Percentiles rank a stretch among this genome's conserved stretches.
phyloP scores from a whole-genome alignment of 2,797 vertebrate species.

The Hippocampus kuda region DNA sequence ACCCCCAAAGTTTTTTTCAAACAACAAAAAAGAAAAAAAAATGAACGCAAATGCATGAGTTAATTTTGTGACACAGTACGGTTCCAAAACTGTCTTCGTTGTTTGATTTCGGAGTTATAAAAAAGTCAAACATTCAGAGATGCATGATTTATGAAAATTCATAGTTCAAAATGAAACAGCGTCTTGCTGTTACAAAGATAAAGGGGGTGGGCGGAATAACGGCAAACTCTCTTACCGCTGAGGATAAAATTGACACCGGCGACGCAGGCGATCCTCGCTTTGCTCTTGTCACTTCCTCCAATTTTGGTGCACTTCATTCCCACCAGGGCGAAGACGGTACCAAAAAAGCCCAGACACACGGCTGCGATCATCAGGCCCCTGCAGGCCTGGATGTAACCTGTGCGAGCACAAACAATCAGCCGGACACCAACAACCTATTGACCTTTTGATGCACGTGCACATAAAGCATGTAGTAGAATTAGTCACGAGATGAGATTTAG shows the following conservation, averaged over 20 bases:
- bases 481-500: conserved; percentile 58
- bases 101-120: too few relatives aligned
- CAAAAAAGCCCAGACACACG: conserved; percentile 86
- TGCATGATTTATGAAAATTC: too few relatives aligned
- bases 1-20: too few relatives aligned
- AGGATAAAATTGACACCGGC: conserved; percentile 83
- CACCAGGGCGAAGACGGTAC: conserved; percentile 74
- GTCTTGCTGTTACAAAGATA: neutral
- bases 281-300: conserved; percentile 81
- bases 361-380: conserved; percentile 89
- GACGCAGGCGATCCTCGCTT: conserved; percentile 79
- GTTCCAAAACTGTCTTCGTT: too few relatives aligned
- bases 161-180: neutral
- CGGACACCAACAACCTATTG: conserved; percentile 26
- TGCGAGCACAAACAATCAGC: conserved; percentile 15
- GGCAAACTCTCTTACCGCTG: conserved; percentile 68
- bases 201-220: too few relatives aligned
- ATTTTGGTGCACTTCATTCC: conserved; percentile 98
- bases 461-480: conserved; percentile 35
- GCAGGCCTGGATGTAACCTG: conserved; percentile 94
- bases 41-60: too few relatives aligned
- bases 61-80: too few relatives aligned
- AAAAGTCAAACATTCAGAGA: too few relatives aligned
- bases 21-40: too few relatives aligned
- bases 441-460: conserved; percentile 24